Evolutionary conservation across 2,888 invertebrate species (phyloP).

Genomic region (Tiliacea citrago): DNA sequence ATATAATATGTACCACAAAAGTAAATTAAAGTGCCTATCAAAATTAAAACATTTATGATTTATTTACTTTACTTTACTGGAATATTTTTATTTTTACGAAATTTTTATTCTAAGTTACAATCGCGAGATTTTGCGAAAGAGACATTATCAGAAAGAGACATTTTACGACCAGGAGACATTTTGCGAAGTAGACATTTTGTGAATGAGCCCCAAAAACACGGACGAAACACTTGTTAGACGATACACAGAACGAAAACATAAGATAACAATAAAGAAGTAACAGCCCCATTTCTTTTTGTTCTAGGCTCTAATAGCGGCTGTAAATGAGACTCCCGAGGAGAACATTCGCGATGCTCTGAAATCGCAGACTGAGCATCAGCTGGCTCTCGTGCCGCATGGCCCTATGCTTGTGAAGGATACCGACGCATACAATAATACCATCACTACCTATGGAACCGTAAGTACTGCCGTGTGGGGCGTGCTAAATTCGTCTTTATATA

Average conservation of each 20-base stretch:
- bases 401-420: constrained; percentile 94
- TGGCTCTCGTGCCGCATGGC: constrained; percentile 92
- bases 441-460: constrained; percentile 96
- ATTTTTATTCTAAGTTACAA: no score
- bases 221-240: background rate
- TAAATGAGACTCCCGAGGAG: constrained; percentile 88
- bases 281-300: constrained; percentile 74
- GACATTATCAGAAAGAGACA: no score
- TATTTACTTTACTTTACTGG: no score
- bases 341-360: constrained; percentile 94
- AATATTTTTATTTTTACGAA: no score
- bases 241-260: background rate
- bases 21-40: no score
- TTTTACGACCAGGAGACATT: no score
- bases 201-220: no score
- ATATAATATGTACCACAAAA: no score
- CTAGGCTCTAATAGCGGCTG: constrained; percentile 94
- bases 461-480: constrained; percentile 8
- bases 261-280: background rate
- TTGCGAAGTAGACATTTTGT: no score
- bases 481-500: constrained; percentile 2
- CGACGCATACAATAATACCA: constrained; percentile 94
- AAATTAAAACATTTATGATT: no score
- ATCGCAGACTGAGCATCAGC: constrained; percentile 90
- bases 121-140: no score